Percentiles rank a stretch among this genome's conserved stretches.
Evolutionary conservation across 2,113 vertebrate species (phyloP).

Genomic region (Campylomormyrus tamandua): DNA sequence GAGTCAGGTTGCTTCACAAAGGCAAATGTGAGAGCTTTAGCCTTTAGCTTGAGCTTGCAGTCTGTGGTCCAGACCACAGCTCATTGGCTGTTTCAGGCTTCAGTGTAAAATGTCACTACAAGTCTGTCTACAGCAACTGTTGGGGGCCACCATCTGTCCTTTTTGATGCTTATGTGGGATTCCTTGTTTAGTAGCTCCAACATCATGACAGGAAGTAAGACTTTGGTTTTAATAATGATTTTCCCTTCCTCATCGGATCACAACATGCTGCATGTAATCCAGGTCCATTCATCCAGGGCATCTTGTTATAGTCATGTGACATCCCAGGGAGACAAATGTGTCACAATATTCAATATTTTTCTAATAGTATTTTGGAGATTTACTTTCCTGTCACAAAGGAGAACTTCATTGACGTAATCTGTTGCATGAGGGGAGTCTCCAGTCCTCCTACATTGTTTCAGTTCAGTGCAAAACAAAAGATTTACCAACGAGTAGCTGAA

Average conservation of each 20-base stretch:
- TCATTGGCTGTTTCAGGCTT: not conserved
- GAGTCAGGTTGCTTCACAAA: not conserved
- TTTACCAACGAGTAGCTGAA: not conserved
- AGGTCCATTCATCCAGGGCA: not conserved
- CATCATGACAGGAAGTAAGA: not conserved
- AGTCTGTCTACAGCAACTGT: not conserved
- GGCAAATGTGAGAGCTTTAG: not conserved
- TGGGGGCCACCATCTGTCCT: not conserved
- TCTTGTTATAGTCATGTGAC: not conserved
- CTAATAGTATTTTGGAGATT: not conserved
- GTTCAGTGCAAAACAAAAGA: slow-evolving; percentile 5
- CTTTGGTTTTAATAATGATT: not conserved
- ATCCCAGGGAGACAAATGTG: not conserved
- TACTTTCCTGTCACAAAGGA: not conserved
- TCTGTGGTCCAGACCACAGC: not conserved
- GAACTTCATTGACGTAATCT: slow-evolving; percentile 6
- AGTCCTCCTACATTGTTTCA: not conserved
- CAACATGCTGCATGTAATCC: not conserved
- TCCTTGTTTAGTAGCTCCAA: not conserved
- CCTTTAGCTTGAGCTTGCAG: not conserved
- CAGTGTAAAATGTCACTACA: not conserved
- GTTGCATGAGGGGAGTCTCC: not conserved
- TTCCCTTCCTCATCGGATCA: not conserved
- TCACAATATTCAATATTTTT: not conserved
- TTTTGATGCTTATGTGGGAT: not conserved